These are phyloP conservation scores for Ceyx erithaca DNA, from an alignment of 2,797 vertebrate species.

Conservation along the genomic window DNA sequence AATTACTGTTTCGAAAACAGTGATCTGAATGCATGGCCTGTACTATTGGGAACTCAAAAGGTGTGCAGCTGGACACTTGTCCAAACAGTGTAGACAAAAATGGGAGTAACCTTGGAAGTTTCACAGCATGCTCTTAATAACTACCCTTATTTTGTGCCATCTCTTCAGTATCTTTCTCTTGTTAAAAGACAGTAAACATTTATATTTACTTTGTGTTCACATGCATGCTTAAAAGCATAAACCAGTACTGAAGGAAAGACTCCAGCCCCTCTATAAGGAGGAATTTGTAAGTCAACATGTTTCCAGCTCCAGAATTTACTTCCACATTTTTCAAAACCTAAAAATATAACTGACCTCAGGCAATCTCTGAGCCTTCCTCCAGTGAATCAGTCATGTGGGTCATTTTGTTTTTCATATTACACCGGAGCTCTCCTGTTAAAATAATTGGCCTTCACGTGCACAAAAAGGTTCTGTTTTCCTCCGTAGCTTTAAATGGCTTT, in stretches of 20 bases:
- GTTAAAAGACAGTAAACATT: neutral
- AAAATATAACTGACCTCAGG: neutral
- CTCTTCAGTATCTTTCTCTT: neutral
- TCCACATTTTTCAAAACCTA: neutral
- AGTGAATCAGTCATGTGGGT: neutral
- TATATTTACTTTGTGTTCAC: neutral
- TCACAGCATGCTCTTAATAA: neutral
- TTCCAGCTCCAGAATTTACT: constrained; percentile 2
- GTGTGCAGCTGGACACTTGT: neutral
- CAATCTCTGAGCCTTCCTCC: neutral
- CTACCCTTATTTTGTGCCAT: neutral
- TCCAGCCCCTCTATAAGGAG: neutral
- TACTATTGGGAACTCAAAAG: neutral
- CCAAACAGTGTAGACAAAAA: neutral
- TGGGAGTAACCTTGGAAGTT: neutral
- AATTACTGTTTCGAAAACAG: neutral
- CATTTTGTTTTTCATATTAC: neutral
- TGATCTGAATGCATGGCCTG: neutral
- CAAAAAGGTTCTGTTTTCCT: neutral
- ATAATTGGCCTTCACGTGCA: neutral
- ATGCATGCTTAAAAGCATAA: neutral
- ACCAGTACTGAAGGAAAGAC: neutral
- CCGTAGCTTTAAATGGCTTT: constrained; percentile 13
- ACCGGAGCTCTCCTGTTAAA: neutral
- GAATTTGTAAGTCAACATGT: neutral